Percentiles rank a stretch among this genome's conserved stretches.
phyloP scores from a whole-genome alignment of 2,113 vertebrate species.

The Tetraodon nigroviridis region DNA sequence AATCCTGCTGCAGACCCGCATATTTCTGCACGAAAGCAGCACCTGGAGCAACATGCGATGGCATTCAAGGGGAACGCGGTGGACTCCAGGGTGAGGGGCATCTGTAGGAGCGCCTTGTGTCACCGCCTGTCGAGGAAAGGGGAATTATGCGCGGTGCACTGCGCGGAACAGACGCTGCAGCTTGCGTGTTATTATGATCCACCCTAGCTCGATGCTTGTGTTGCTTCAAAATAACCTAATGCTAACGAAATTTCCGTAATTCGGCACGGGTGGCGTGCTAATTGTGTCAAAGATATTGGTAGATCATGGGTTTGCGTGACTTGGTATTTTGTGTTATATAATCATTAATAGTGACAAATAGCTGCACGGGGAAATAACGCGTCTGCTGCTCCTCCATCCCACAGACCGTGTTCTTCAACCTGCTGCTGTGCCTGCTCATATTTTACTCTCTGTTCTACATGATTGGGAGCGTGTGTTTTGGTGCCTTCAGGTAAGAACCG shows the following conservation, averaged over 20 bases:
- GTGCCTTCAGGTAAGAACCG: slow-evolving; percentile 75
- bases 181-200: neutral
- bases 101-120: neutral
- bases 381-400: neutral
- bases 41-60: slow-evolving; percentile 61
- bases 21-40: slow-evolving; percentile 31
- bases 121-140: neutral
- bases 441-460: slow-evolving; percentile 82
- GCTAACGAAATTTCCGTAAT: too few species aligned
- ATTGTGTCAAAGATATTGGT: neutral
- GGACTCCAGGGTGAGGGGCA: slow-evolving; percentile 67
- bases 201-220: too few species aligned
- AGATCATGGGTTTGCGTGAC: too few species aligned
- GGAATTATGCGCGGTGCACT: slow-evolving; percentile 5
- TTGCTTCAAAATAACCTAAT: neutral
- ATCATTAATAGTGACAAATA: neutral
- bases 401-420: slow-evolving; percentile 77
- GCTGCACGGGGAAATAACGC: neutral
- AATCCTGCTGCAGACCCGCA: slow-evolving; percentile 27
- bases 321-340: slow-evolving; percentile 1
- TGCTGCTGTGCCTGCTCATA: slow-evolving; percentile 75
- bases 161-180: neutral
- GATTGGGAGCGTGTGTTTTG: slow-evolving; percentile 77
- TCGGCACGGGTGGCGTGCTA: too few species aligned
- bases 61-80: slow-evolving; percentile 69